Conservation (phyloP, 2,113 vertebrate genomes). For the Mixornis gularis region DNA sequence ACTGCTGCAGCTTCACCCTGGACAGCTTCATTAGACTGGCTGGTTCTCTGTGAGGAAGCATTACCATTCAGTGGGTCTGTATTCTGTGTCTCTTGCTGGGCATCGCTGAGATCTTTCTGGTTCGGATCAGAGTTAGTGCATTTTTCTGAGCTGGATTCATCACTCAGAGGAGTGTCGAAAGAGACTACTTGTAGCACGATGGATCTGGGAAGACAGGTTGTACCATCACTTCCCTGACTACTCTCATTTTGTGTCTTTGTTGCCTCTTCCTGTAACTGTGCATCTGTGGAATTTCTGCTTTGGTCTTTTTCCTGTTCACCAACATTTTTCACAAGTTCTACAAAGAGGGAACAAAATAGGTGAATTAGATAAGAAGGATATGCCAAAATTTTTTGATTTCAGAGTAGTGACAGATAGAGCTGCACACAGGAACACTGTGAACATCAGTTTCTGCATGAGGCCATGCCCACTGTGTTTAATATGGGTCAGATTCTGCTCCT, state of each 20-base stretch:
- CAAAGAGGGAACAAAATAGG: constrained; percentile 55
- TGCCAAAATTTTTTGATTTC: neutral
- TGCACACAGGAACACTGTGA: neutral
- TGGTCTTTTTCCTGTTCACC: constrained; percentile 41
- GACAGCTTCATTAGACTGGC: neutral
- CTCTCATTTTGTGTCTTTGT: constrained; percentile 36
- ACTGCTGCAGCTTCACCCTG: neutral
- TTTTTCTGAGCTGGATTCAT: constrained; percentile 3
- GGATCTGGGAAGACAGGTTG: constrained; percentile 14
- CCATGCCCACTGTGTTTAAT: neutral
- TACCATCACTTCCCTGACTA: constrained; percentile 30
- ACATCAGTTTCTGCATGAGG: neutral
- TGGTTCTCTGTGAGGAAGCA: constrained; percentile 1
- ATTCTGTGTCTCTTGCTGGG: constrained; percentile 37
- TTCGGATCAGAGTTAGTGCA: constrained; percentile 16
- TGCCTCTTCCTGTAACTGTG: constrained; percentile 22
- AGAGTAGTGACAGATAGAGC: neutral
- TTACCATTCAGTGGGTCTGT: constrained; percentile 19
- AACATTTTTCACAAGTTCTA: constrained; percentile 51
- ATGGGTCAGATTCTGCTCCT: neutral
- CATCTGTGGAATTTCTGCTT: constrained; percentile 32
- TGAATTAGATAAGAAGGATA: constrained; percentile 45
- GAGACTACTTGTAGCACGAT: constrained; percentile 46
- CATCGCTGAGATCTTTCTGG: constrained; percentile 3
- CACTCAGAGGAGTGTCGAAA: constrained; percentile 32